These are phyloP conservation scores for Bubo blakistoni DNA, from an alignment of 2,113 vertebrate genomes.

Conservation along the genomic window DNA sequence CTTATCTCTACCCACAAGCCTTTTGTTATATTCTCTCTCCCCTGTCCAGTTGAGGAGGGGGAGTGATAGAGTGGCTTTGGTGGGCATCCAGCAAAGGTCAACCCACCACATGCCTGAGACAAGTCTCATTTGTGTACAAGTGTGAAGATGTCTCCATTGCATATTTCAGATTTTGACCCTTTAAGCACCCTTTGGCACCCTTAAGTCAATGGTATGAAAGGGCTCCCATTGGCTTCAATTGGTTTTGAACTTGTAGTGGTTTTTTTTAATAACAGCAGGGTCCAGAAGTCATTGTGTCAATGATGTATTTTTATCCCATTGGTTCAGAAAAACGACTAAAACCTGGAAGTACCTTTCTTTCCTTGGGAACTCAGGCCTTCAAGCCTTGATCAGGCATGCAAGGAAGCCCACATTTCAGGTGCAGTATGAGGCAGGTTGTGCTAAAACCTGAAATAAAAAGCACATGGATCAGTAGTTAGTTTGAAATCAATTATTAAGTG, in stretches of 20 bases:
- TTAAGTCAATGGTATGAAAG: not conserved
- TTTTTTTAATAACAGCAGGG: not conserved
- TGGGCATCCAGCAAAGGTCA: too few relatives aligned
- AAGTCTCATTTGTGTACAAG: not conserved
- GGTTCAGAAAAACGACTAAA: not conserved
- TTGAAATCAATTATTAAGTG: not conserved
- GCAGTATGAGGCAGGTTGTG: not conserved
- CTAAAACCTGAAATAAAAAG: not conserved
- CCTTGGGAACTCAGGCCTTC: not conserved
- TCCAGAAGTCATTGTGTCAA: not conserved
- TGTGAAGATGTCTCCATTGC: not conserved
- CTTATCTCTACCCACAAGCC: too few relatives aligned
- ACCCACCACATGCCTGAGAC: not conserved
- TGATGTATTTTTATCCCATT: not conserved
- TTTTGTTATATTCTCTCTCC: too few relatives aligned
- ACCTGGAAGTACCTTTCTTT: not conserved
- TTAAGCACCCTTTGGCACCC: not conserved
- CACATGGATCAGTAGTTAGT: not conserved
- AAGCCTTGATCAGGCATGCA: not conserved
- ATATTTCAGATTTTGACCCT: not conserved
- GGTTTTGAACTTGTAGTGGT: not conserved
- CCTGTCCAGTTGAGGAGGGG: too few relatives aligned
- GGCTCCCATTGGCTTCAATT: not conserved
- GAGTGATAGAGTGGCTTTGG: too few relatives aligned
- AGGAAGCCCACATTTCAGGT: not conserved